Evolutionary conservation across 2,113 vertebrate species (phyloP).

Genomic region (Willisornis vidua): DNA sequence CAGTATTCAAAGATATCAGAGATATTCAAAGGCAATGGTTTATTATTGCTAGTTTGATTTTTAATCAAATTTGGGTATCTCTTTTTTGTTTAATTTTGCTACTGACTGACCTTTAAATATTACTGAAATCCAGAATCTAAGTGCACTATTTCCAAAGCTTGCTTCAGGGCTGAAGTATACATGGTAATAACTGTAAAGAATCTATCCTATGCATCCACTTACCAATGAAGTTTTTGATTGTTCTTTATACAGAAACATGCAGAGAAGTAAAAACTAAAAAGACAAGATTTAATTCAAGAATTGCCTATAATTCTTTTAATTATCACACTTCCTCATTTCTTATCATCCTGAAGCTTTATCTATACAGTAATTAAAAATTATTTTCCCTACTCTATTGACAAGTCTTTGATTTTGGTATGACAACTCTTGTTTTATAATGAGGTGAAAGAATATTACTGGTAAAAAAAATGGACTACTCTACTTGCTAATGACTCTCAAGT

Average conservation of each 20-base stretch:
- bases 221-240: neutral
- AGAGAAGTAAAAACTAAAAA: slow-evolving; percentile 24
- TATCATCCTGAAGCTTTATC: slow-evolving; percentile 55
- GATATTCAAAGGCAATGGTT: neutral
- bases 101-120: neutral
- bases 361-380: slow-evolving; percentile 71
- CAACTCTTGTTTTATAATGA: slow-evolving; percentile 73
- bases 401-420: slow-evolving; percentile 70
- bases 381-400: slow-evolving; percentile 63
- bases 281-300: slow-evolving; percentile 44
- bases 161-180: neutral
- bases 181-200: neutral
- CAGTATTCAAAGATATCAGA: neutral
- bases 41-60: neutral
- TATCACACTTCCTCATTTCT: slow-evolving; percentile 26
- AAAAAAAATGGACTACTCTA: slow-evolving; percentile 51
- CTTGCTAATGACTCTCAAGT: slow-evolving; percentile 70
- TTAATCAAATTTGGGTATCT: neutral
- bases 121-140: neutral
- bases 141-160: neutral
- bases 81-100: neutral
- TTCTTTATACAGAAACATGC: neutral
- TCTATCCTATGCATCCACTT: neutral
- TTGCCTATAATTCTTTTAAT: slow-evolving; percentile 25
- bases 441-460: slow-evolving; percentile 65